A percentile compares a stretch with the other conserved stretches of the same genome.
These are phyloP conservation scores for Acrobasis consociella DNA, from an alignment of 2,888 invertebrate genomes.

Conservation along the genomic window DNA sequence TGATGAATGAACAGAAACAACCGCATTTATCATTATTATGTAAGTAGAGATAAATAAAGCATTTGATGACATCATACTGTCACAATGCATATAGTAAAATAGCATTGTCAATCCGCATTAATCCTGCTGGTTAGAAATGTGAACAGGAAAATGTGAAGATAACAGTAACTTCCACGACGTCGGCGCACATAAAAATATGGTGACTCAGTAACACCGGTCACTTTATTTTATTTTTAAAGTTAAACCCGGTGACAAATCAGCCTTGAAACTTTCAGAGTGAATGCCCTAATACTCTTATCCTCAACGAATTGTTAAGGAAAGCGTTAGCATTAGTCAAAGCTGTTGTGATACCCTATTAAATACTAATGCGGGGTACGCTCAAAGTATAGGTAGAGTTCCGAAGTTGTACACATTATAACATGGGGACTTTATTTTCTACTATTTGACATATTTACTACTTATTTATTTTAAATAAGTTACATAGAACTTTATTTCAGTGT, in stretches of 20 bases:
- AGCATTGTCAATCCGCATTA: conserved; percentile 15
- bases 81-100: not conserved
- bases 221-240: conserved; percentile 1
- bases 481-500: too few relatives aligned
- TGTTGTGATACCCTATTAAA: too few relatives aligned
- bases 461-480: too few relatives aligned
- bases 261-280: conserved; percentile 5
- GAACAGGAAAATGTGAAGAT: not conserved
- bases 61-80: not conserved
- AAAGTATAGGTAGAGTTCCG: too few relatives aligned
- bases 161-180: not conserved
- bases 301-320: too few relatives aligned
- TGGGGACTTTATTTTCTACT: too few relatives aligned
- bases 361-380: too few relatives aligned
- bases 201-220: conserved; percentile 1
- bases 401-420: too few relatives aligned
- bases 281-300: not conserved
- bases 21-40: not conserved
- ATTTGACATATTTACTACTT: too few relatives aligned
- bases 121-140: not conserved
- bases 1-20: too few relatives aligned
- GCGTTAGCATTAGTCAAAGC: too few relatives aligned
- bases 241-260: conserved; percentile 5
- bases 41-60: not conserved
- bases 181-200: not conserved